Evolutionary conservation across 2,113 vertebrate genomes (phyloP).

Genomic region (Naja naja): DNA sequence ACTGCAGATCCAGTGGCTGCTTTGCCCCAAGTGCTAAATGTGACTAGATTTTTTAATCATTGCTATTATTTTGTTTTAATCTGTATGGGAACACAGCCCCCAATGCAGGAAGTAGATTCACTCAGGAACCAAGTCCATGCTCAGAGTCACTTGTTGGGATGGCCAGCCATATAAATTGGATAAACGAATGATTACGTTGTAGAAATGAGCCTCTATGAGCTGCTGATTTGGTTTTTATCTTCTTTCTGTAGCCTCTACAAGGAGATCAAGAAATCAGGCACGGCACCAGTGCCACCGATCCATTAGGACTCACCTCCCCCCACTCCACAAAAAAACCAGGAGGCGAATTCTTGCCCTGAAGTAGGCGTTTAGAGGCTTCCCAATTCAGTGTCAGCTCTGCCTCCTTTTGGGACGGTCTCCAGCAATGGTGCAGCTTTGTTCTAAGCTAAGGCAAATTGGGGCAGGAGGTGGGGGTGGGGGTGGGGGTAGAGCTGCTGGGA

Average conservation of each 20-base stretch:
- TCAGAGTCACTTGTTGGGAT: not conserved
- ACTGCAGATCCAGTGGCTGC: not conserved
- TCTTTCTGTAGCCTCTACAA: not conserved
- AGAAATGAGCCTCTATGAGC: not conserved
- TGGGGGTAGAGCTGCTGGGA: not conserved
- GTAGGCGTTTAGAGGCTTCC: not conserved
- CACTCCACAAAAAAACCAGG: not conserved
- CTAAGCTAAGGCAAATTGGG: not conserved
- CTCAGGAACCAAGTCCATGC: not conserved
- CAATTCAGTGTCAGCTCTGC: not conserved
- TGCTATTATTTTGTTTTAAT: not conserved
- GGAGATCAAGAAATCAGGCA: not conserved
- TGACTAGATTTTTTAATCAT: not conserved
- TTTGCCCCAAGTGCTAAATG: not conserved
- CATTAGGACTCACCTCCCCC: not conserved
- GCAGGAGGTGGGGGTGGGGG: not conserved
- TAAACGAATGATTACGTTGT: not conserved
- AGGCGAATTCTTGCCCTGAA: not conserved
- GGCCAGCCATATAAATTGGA: not conserved
- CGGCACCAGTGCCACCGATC: not conserved
- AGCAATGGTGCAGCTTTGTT: not conserved
- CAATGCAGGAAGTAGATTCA: not conserved
- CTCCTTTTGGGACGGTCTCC: not conserved
- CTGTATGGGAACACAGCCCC: not conserved
- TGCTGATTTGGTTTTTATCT: not conserved